Evolutionary conservation across 2,113 vertebrate genomes (phyloP).

Genomic region (Hemicordylus capensis): DNA sequence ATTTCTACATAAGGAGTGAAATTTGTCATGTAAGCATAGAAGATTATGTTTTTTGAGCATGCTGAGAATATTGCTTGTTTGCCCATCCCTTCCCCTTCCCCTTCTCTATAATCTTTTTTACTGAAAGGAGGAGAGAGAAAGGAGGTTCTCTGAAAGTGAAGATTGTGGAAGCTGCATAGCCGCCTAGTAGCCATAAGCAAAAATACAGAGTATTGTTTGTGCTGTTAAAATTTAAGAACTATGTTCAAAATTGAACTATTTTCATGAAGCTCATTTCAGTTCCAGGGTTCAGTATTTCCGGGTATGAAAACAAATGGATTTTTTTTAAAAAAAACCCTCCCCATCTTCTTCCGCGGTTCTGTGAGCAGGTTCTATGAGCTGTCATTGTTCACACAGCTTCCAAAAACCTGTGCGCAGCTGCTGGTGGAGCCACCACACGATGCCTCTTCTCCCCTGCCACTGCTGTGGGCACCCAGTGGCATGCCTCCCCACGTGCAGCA

Average conservation of each 20-base stretch:
- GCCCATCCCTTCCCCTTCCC: neutral
- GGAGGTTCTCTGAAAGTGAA: neutral
- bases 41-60: neutral
- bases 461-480: too few species aligned
- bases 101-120: neutral
- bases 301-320: too few species aligned
- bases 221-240: neutral
- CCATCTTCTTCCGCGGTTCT: neutral
- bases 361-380: too few species aligned
- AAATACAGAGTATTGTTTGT: neutral
- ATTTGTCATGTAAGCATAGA: conserved; percentile 5
- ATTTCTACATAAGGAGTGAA: conserved; percentile 7
- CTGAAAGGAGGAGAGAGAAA: neutral
- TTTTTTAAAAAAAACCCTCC: too few species aligned
- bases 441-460: too few species aligned
- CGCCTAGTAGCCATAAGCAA: neutral
- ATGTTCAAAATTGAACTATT: too few species aligned
- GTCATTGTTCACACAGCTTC: too few species aligned
- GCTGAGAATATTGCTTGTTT: neutral
- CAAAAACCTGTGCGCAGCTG: too few species aligned
- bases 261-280: neutral
- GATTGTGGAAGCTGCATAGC: neutral
- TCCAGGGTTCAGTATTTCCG: too few species aligned
- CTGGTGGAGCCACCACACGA: too few species aligned
- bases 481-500: too few species aligned